Percentiles rank a stretch among this genome's conserved stretches.
Conservation (phyloP, 2,113 vertebrate genomes). For the Cynoglossus semilaevis region DNA sequence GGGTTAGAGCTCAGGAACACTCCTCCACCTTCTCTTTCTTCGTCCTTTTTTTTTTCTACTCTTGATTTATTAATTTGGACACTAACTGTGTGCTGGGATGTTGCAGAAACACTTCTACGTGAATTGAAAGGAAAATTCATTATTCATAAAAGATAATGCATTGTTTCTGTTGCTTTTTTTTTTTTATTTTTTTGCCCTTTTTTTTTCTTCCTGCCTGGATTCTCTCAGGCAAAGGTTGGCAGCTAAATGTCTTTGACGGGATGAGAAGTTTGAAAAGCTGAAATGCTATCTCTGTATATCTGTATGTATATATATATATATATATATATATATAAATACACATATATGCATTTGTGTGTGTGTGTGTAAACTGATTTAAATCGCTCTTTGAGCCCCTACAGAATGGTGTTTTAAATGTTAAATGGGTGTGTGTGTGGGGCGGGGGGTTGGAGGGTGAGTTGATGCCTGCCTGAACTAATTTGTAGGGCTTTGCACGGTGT, state of each 20-base stretch:
- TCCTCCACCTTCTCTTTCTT: background rate
- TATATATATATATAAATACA: background rate
- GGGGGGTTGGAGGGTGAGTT: constrained; percentile 54
- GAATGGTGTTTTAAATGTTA: constrained; percentile 85
- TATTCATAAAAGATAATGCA: constrained; percentile 80
- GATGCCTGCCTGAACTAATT: constrained; percentile 88
- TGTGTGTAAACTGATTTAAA: constrained; percentile 81
- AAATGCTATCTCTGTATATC: constrained; percentile 69
- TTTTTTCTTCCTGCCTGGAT: constrained; percentile 13
- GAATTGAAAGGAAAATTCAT: constrained; percentile 70
- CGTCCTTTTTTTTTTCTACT: background rate
- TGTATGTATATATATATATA: constrained; percentile 4
- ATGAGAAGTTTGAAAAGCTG: constrained; percentile 82
- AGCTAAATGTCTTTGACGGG: constrained; percentile 78
- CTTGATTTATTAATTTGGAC: constrained; percentile 73
- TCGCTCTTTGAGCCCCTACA: constrained; percentile 79
- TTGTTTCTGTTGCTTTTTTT: constrained; percentile 81
- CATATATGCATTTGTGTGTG: constrained; percentile 20
- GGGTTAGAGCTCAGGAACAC: constrained; percentile 62
- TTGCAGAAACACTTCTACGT: constrained; percentile 58
- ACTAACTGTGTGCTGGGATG: constrained; percentile 65
- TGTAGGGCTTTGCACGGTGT: constrained; percentile 86
- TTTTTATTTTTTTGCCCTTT: constrained; percentile 36
- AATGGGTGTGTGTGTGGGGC: constrained; percentile 62
- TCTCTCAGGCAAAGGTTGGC: constrained; percentile 76